Evolutionary conservation across 2,888 invertebrate species (phyloP).

Genomic region (Copidosoma aretas): DNA sequence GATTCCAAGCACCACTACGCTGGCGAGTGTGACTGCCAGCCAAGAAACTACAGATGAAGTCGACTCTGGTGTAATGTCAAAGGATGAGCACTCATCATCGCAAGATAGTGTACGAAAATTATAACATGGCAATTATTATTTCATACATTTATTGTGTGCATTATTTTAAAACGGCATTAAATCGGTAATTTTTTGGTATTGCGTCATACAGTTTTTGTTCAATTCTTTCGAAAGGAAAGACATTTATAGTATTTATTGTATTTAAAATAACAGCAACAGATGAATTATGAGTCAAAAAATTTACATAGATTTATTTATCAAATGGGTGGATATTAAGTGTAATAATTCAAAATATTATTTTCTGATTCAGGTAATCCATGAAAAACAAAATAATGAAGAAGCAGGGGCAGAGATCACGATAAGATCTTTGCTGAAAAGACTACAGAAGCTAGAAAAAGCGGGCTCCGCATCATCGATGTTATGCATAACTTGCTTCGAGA

Average conservation of each 20-base stretch:
- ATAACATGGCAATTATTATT: neutral
- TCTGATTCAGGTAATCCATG: neutral
- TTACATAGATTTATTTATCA: no score
- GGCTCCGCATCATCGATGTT: neutral
- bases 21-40: neutral
- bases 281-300: no score
- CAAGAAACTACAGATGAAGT: slow-evolving; percentile 19
- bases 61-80: slow-evolving; percentile 21
- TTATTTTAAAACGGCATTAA: neutral
- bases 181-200: neutral
- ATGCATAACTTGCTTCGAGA: slow-evolving; percentile 70
- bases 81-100: slow-evolving; percentile 9
- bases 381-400: neutral
- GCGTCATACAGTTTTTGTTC: neutral
- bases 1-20: neutral
- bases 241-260: no score
- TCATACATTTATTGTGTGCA: neutral
- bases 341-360: no score
- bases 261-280: no score
- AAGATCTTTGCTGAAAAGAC: neutral
- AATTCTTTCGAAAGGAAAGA: neutral
- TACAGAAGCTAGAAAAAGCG: neutral
- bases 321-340: no score
- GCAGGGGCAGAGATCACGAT: neutral
- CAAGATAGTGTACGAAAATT: slow-evolving; percentile 21